Base-by-base conservation (phyloP, 64 coral and sea anemone species). In the Montipora capricornis region DNA sequence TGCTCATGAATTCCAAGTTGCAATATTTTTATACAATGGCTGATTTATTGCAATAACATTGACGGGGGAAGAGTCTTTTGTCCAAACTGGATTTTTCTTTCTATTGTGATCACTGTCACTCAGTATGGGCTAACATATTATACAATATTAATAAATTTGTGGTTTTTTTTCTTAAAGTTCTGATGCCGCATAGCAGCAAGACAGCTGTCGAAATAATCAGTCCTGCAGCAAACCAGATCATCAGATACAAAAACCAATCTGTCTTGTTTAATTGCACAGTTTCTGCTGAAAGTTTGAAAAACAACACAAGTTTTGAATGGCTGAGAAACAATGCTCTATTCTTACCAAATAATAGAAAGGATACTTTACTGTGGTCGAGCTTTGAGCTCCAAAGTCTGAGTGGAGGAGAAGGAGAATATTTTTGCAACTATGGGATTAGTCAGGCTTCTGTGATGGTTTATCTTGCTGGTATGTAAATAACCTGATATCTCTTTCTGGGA, bases 221-320 rank as follows among this genome's bases (percentile, higher is more conserved):
- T 73, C 82, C 82, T 22, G 10, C 47, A 86, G 17, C 47, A 71
- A 86, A 86, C 45, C 82, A 86, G 66, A 49, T 86, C 44, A 22
- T 86, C 46, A 86, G 5, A 44, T 49, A 14, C 82, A 64, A 51
- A 13, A 86, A 86, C 19, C 64, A 86, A 29, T 86, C 82, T n/a
- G 45, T 86, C 16, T 51, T 86, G n/a, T 86, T 86, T 49, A 86
- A 86, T 37, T 86, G 82, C n/a, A 86, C 82, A 20, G 44, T 86
- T 8, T 68, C 62, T 20, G 37, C 45, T 20, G 44, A 17, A 13
- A 69, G 45, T 47, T 16, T 24, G 14, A 70, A 14, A 20, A 12
- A 1, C 20, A 12, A 5, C 17, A 4, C 6, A 24, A 0, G 9
- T 62, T 82, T 86, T 20, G 16, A 51, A 49, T 86, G 82, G 82